Conservation (phyloP, 1,140 invertebrate genomes). For the Zaprionus vittiger region DNA sequence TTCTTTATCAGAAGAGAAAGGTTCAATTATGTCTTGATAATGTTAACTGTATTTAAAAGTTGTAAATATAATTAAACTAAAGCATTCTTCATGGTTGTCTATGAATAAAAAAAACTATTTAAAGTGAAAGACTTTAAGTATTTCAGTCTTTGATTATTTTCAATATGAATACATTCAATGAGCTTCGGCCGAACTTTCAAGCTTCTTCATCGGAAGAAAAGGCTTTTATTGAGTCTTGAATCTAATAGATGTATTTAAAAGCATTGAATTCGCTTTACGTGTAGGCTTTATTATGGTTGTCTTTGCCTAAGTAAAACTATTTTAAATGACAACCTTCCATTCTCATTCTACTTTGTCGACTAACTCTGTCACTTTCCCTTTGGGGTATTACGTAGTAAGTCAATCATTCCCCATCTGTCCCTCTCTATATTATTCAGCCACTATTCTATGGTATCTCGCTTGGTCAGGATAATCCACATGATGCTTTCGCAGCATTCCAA, state of each 20-base stretch:
- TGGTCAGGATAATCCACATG: neutral
- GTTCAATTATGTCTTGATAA: neutral
- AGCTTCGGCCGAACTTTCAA: neutral
- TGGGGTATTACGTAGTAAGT: neutral
- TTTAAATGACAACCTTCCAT: too few relatives aligned
- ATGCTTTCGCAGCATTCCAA: slow-evolving; percentile 12
- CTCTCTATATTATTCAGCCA: neutral
- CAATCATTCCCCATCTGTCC: neutral
- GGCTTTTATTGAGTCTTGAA: neutral
- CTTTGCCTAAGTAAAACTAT: too few relatives aligned
- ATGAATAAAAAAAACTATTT: too few relatives aligned
- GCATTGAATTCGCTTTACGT: too few relatives aligned
- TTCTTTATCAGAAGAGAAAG: neutral
- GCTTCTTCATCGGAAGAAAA: neutral
- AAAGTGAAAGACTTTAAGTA: too few relatives aligned
- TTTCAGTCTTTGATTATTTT: too few relatives aligned
- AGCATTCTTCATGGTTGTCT: too few relatives aligned
- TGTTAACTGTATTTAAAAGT: neutral
- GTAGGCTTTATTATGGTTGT: too few relatives aligned
- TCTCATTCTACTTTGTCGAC: too few relatives aligned
- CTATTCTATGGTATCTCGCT: neutral
- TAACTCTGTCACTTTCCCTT: too few relatives aligned
- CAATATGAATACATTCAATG: neutral
- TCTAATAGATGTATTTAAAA: too few relatives aligned
- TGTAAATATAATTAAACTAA: too few relatives aligned